Evolutionary conservation across 2,113 vertebrate species (phyloP).

Genomic region (Geococcyx californianus): DNA sequence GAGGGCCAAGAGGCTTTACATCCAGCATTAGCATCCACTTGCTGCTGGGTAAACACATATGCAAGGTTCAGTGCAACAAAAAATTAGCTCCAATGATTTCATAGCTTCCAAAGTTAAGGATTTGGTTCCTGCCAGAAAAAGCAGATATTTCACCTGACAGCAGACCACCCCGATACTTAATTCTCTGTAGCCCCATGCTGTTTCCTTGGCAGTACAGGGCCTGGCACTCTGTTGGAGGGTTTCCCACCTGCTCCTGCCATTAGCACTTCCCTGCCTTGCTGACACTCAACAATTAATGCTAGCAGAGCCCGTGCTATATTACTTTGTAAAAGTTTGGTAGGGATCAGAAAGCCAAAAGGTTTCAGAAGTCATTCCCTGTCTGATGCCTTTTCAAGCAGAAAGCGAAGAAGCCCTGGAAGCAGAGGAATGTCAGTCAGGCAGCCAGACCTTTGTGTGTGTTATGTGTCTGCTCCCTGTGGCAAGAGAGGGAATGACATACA

Average conservation of each 20-base stretch:
- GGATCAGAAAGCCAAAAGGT: not conserved
- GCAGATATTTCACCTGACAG: not conserved
- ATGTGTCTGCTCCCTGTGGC: not conserved
- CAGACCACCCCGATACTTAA: not conserved
- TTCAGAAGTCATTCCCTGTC: not conserved
- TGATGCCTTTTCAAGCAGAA: not conserved
- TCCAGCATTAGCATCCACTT: not conserved
- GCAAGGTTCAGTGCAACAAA: not conserved
- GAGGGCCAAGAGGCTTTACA: not conserved
- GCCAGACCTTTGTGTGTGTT: not conserved
- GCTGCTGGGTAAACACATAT: not conserved
- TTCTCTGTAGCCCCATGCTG: not conserved
- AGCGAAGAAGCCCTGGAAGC: not conserved
- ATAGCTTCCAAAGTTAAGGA: not conserved
- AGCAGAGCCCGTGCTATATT: not conserved
- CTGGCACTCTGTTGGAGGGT: not conserved
- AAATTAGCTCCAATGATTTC: not conserved
- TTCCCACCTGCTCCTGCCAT: fast-evolving
- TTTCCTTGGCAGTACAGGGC: not conserved
- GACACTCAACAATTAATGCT: not conserved
- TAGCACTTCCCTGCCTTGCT: not conserved
- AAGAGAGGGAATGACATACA: not conserved
- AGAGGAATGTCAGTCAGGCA: not conserved
- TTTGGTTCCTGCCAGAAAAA: not conserved
- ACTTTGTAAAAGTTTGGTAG: not conserved